These are phyloP conservation scores for Dryobates pubescens DNA, from an alignment of 2,797 vertebrate genomes.

Conservation along the genomic window DNA sequence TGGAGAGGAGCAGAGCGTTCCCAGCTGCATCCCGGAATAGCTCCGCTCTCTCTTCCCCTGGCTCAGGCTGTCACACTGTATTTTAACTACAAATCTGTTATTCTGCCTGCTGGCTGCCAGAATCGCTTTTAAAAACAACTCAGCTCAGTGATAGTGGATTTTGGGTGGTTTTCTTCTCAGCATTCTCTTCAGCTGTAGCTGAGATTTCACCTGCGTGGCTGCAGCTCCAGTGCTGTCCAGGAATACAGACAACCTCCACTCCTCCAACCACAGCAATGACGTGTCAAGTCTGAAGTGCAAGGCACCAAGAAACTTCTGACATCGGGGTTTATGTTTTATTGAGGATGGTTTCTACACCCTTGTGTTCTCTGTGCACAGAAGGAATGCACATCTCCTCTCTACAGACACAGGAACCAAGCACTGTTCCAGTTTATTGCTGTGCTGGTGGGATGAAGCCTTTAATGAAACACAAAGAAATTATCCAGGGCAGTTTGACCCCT, in stretches of 20 bases:
- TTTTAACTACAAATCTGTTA: conserved; percentile 26
- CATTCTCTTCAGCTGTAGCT: neutral
- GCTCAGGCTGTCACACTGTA: neutral
- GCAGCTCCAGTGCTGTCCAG: fast-evolving
- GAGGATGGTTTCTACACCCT: neutral
- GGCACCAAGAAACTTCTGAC: neutral
- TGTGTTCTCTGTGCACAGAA: neutral
- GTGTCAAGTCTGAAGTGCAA: neutral
- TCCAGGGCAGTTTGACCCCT: neutral
- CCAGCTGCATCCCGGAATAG: neutral
- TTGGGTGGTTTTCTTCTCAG: neutral
- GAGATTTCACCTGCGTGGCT: neutral
- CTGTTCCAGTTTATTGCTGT: neutral
- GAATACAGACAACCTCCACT: neutral
- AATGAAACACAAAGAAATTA: neutral
- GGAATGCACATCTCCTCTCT: neutral
- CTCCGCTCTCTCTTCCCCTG: neutral
- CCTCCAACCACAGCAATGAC: neutral
- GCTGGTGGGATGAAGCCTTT: neutral
- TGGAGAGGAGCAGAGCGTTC: neutral
- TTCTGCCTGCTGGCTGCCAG: neutral
- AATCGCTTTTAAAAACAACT: neutral
- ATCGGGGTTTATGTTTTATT: neutral
- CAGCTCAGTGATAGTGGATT: neutral
- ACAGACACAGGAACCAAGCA: neutral